These are phyloP conservation scores for Boloria selene DNA, from an alignment of 2,888 invertebrate genomes.

Conservation along the genomic window DNA sequence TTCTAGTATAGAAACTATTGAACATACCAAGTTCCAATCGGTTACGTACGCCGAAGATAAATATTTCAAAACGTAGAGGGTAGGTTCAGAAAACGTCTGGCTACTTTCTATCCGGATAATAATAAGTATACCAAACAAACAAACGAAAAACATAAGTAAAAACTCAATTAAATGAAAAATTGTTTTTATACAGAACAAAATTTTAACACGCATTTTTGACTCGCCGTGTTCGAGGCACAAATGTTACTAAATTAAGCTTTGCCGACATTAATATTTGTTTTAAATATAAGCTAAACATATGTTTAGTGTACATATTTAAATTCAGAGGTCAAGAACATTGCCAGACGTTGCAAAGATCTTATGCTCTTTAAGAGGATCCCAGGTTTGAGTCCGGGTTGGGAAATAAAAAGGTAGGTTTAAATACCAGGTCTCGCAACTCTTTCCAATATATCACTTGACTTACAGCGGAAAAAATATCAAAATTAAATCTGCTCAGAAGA, in stretches of 20 bases:
- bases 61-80: constrained; percentile 8
- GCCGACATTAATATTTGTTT: too few relatives aligned
- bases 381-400: too few relatives aligned
- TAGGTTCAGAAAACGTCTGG: neutral
- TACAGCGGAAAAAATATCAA: too few relatives aligned
- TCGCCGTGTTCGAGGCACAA: neutral
- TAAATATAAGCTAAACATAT: too few relatives aligned
- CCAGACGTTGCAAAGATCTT: too few relatives aligned
- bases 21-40: constrained; percentile 33
- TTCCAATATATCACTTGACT: too few relatives aligned
- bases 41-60: constrained; percentile 23
- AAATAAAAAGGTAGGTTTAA: too few relatives aligned
- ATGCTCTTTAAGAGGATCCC: too few relatives aligned
- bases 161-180: neutral
- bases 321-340: too few relatives aligned
- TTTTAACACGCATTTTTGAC: neutral
- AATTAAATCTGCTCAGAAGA: too few relatives aligned
- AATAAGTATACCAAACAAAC: neutral
- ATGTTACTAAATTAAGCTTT: neutral
- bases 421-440: too few relatives aligned
- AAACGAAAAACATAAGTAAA: neutral
- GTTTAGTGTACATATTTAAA: too few relatives aligned
- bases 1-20: neutral
- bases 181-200: neutral
- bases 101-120: neutral